Evolutionary conservation across 2,888 invertebrate species (phyloP), one percentile per base, ranked within the genome.

Genomic region (Euzetes globulus): DNA sequence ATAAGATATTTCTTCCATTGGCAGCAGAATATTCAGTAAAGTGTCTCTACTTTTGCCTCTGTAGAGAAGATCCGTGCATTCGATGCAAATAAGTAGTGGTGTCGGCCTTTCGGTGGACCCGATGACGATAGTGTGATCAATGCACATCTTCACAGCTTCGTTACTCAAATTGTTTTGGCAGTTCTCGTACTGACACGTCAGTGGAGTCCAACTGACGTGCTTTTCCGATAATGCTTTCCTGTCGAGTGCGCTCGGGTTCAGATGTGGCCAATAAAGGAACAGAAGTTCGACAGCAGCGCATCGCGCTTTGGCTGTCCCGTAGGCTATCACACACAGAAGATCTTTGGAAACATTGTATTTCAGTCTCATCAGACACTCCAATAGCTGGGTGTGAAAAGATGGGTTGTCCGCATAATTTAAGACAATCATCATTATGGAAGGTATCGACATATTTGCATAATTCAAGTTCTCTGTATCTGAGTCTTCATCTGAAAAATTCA

Each of bases 261-360:
- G 91, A 4, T 96, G 92, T 5, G 99, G 99, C 97, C 98, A 99
- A 83, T 99, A 99, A 85, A 97, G 95, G 85, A 99, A 98, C 71
- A 99, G 87, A 52, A 99, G 86, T 84, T 97, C 95, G 72, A 95
- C 95, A 1, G 98, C 98, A 0, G 95, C 94, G n/a, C 93, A 89
- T 72, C 96, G 85, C 0, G 97, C 92, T 72, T 91, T 90, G 78
- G 92, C 90, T 0, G 98, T 96, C 63, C 99, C 99, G 83, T 97
- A 94, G 15, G 98, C 97, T 78, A 98, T 91, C 45, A 97, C 95
- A 82, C 93, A 92, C 45, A 99, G 86, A 76, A 99, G 87, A 83
- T 99, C 97, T 82, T 92, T 92, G 63, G 94, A 90, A 15, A 96
- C 90, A 78, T 91, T 89, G 79, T 89, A 89, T 83, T 96, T 96